Conservation (phyloP, 2,797 vertebrate species). For the Merluccius polli region DNA sequence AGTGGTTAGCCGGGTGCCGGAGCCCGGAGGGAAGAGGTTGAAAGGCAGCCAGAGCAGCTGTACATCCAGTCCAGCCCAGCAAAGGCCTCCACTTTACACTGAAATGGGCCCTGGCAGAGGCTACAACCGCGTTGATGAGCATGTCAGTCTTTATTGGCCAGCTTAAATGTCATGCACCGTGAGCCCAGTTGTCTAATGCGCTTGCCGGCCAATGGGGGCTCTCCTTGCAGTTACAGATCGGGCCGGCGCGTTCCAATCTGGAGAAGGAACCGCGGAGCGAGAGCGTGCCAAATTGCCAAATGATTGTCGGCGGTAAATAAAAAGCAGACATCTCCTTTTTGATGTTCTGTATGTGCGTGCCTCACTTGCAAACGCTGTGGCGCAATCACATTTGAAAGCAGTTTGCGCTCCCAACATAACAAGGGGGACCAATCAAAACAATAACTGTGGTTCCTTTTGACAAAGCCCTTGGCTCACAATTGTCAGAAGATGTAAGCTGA, state of each 20-base stretch:
- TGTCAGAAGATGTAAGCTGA: slow-evolving; percentile 77
- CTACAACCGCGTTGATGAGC: slow-evolving; percentile 64
- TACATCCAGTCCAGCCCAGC: slow-evolving; percentile 43
- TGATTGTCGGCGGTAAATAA: slow-evolving; percentile 68
- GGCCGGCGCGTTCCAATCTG: slow-evolving; percentile 45
- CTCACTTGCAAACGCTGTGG: slow-evolving; percentile 62
- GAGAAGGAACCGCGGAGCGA: slow-evolving; percentile 41
- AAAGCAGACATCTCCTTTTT: slow-evolving; percentile 69
- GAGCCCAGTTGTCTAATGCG: slow-evolving; percentile 61
- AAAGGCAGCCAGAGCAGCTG: slow-evolving; percentile 60
- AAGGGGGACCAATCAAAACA: slow-evolving; percentile 68
- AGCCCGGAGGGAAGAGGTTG: slow-evolving; percentile 39
- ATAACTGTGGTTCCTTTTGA: slow-evolving; percentile 73
- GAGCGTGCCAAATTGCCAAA: slow-evolving; percentile 58
- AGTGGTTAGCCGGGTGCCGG: slow-evolving; percentile 56
- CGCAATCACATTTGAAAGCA: slow-evolving; percentile 71
- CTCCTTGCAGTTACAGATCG: slow-evolving; percentile 63
- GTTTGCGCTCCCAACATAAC: slow-evolving; percentile 66
- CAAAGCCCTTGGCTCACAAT: slow-evolving; percentile 69
- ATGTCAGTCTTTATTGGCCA: slow-evolving; percentile 59
- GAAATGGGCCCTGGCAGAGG: slow-evolving; percentile 42
- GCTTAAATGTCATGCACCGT: slow-evolving; percentile 63
- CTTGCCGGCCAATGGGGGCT: slow-evolving; percentile 44
- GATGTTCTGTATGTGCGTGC: slow-evolving; percentile 65
- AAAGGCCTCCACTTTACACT: slow-evolving; percentile 52